Evolutionary conservation across 2,797 vertebrate genomes (phyloP), one percentile per base, ranked within the genome.

Genomic region (Phataginus tetradactyla): DNA sequence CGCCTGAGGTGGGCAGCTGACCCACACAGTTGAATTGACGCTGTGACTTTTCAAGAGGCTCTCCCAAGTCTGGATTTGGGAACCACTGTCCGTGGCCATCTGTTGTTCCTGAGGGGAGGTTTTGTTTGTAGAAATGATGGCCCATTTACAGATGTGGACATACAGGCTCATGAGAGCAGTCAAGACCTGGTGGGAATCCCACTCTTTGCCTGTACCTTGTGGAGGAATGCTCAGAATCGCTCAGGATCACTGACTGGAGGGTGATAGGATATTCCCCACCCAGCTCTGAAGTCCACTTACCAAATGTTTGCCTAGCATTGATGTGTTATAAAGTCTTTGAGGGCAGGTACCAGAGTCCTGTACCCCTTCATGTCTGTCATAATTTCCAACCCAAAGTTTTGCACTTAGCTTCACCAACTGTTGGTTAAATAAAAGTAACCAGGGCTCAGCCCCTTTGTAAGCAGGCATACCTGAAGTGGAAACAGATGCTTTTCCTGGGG

Each of bases 331-430:
- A 69, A 45, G 32, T 21, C 11, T 63, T 45, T 11, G 57, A 45
- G 45, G 20, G 45, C 14, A 1, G 53, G 21, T 71, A 23, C 74
- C 37, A 4, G 21, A 7, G 34, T 49, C 34, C 51, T 63, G 5
- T 32, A 59, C 9, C 49, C 1, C 34, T 20, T n/a, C 3, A 1
- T 17, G n/a, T 57, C 49, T 1, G 0, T 9, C 9, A 0, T 49
- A 12, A 61, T 80, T 32, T 49, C 11, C 29, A 69, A 15, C 1
- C 0, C 34, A 1, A 21, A 29, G 68, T 61, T 85, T 64, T 72
- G 8, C 68, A 3, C 34, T 63, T 49, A 13, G 29, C 37, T 93
- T 78, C 34, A 27, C 51, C 61, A 57, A 14, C 21, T 29, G 18
- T 59, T 25, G 9, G 61, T 49, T 86, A 69, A 86, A 25, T 87